Evolutionary conservation across 2,888 invertebrate genomes (phyloP), one percentile per base, ranked within the genome.

Genomic region (Tachina fera): DNA sequence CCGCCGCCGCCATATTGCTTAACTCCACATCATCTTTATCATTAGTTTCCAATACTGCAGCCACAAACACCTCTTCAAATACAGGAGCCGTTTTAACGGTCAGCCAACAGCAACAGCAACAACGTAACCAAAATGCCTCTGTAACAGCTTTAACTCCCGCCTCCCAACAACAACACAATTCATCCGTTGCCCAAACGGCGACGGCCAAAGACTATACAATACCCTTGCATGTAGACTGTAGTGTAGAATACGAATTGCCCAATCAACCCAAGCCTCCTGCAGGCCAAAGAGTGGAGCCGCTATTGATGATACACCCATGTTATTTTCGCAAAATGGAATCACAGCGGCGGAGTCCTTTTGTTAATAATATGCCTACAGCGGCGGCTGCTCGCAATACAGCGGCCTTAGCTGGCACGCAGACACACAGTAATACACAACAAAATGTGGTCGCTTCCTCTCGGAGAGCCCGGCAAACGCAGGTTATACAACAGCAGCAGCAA

Each of bases 171-270:
- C 92, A 77, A 89, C 89, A 89, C 49, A 86, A 84, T 72, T 71
- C 65, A 13, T 41, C 72, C 58, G 81, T 83, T 45, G 41, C 76
- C 43, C 63, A 87, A 65, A 58, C 84, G 41, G 16, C 84, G 16
- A 16, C 84, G 72, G 75, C 83, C 22, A 97, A 96, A 94, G 97
- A 97, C 93, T 97, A 96, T 94, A 96, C 96, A 93, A 95, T 96
- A 93, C 97, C 97, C 91, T 94, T 97, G 92, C 97, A 97, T 94
- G 97, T 97, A 93, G 97, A 97, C 93, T 97, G 97, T 94, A 97
- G 97, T 94, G 97, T 97, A 90, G 97, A 97, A 94, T 97, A 97
- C 94, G 97, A 97, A 94, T 94, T 97, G 93, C 97, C 97, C 91
- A 97, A 97, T 93, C 96, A 96, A 94, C 96, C 97, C 89, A 97